Percentiles rank a stretch among this genome's conserved stretches.
Evolutionary conservation across 2,113 vertebrate genomes (phyloP).

Genomic region (Heloderma charlesbogerti): DNA sequence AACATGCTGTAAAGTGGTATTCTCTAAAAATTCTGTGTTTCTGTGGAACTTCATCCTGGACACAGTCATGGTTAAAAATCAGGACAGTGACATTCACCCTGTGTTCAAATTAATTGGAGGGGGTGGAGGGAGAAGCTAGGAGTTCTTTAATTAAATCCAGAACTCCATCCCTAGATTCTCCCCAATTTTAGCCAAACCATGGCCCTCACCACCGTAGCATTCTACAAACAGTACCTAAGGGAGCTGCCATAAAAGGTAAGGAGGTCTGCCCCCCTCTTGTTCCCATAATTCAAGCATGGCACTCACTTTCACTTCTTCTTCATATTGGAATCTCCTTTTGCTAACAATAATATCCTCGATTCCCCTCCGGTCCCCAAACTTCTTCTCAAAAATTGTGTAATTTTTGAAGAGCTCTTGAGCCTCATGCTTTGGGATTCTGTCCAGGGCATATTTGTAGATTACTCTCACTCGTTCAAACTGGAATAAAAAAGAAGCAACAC

Average conservation of each 20-base stretch:
- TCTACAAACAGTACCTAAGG: background rate
- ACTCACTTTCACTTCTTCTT: conserved; percentile 96
- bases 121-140: background rate
- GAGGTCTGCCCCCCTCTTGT: too few relatives aligned
- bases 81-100: background rate
- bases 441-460: conserved; percentile 96
- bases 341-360: conserved; percentile 98
- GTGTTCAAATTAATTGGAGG: background rate
- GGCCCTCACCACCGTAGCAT: background rate
- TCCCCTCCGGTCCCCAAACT: conserved; percentile 94
- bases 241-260: background rate
- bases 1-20: background rate
- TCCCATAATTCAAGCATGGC: background rate
- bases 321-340: conserved; percentile 96
- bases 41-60: background rate
- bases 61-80: background rate
- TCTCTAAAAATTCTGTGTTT: background rate
- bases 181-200: background rate
- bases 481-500: conserved; percentile 52
- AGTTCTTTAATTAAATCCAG: background rate
- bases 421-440: conserved; percentile 93
- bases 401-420: conserved; percentile 98
- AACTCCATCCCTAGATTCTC: background rate
- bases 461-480: conserved; percentile 97
- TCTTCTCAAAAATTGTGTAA: conserved; percentile 98